Evolutionary conservation across 1,140 invertebrate species (phyloP).

Genomic region (Heliothis subflexa): DNA sequence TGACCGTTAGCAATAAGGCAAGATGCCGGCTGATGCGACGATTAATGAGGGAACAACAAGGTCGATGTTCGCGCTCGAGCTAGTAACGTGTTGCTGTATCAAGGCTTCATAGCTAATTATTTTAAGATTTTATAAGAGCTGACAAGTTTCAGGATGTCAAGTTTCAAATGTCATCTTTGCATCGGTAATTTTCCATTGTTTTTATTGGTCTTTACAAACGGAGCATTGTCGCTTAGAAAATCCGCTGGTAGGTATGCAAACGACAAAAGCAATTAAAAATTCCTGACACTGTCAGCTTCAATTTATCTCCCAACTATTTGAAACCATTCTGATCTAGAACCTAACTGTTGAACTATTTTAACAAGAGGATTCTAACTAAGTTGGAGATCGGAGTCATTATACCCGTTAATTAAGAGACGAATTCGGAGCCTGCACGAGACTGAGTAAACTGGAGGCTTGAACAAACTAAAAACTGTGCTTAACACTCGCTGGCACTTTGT

Average conservation of each 20-base stretch:
- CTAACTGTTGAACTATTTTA: neutral
- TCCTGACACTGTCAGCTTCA: too few relatives aligned
- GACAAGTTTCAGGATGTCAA: too few relatives aligned
- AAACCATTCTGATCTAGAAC: neutral
- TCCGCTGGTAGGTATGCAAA: too few relatives aligned
- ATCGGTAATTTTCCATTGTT: too few relatives aligned
- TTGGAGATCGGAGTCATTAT: slow-evolving; percentile 10
- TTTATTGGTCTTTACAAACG: too few relatives aligned
- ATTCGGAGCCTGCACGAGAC: neutral
- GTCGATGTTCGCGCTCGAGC: slow-evolving; percentile 9
- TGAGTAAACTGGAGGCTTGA: slow-evolving; percentile 17
- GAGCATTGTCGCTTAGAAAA: too few relatives aligned
- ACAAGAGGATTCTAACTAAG: slow-evolving; percentile 1
- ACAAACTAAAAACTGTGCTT: slow-evolving; percentile 32
- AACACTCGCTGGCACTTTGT: slow-evolving; percentile 3
- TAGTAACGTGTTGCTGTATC: neutral
- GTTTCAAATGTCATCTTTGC: too few relatives aligned
- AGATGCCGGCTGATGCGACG: neutral
- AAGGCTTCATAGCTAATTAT: neutral
- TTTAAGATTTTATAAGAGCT: too few relatives aligned
- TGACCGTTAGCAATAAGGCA: neutral
- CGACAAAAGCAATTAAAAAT: too few relatives aligned
- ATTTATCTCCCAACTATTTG: neutral
- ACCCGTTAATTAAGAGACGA: slow-evolving; percentile 22
- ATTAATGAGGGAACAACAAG: slow-evolving; percentile 7